These are phyloP conservation scores for Caenorhabditis elegans DNA, from an alignment of 1,140 invertebrate genomes.

Conservation along the genomic window DNA sequence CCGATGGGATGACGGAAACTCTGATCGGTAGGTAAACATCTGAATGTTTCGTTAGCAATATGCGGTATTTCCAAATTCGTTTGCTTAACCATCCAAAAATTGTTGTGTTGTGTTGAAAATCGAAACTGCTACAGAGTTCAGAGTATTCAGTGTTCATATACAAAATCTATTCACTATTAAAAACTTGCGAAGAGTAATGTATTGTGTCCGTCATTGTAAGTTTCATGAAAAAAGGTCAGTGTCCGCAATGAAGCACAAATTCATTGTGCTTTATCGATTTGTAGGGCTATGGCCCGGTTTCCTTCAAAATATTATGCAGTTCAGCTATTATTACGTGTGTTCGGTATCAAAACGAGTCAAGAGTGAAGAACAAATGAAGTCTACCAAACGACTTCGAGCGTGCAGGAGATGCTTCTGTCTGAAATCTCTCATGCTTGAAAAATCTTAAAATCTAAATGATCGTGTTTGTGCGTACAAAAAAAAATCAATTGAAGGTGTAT, in stretches of 20 bases:
- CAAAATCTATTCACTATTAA: neutral
- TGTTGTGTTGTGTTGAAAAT: conserved; percentile 21
- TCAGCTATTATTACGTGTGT: conserved; percentile 18
- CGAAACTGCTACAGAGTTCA: conserved; percentile 27
- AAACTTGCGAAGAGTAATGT: neutral
- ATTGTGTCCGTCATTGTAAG: neutral
- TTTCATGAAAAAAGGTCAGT: conserved; percentile 15
- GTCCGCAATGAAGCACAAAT: neutral
- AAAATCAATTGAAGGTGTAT: neutral
- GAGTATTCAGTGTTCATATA: conserved; percentile 15
- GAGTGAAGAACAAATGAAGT: conserved; percentile 24
- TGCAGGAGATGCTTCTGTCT: conserved; percentile 19
- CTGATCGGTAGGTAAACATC: neutral
- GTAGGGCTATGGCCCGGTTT: neutral
- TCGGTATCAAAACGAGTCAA: conserved; percentile 2
- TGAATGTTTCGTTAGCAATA: too few species aligned
- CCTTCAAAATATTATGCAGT: conserved; percentile 15
- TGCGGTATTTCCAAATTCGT: too few species aligned
- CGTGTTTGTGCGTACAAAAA: neutral
- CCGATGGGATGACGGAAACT: conserved; percentile 5
- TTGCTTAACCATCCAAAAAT: neutral
- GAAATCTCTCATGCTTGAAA: neutral
- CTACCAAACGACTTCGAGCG: conserved; percentile 1
- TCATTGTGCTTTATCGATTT: neutral
- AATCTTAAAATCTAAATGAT: neutral